phyloP scores from a whole-genome alignment of 2,888 invertebrate species.

The Cancer borealis region DNA sequence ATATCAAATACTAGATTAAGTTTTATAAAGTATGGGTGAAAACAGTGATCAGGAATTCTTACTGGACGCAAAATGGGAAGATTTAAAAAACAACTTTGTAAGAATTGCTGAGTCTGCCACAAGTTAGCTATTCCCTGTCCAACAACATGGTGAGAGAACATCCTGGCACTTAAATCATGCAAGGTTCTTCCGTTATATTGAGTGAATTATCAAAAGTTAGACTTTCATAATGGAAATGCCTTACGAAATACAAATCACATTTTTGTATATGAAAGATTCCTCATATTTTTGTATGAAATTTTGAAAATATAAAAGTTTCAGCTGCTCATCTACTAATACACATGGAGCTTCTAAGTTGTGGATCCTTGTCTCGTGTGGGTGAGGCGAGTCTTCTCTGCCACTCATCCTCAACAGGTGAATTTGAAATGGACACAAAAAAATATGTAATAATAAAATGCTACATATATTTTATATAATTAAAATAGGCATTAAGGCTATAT shows the following conservation, averaged over 20 bases:
- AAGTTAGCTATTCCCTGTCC: conserved; percentile 59
- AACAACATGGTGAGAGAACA: conserved; percentile 58
- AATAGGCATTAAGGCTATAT: conserved; percentile 30
- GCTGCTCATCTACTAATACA: conserved; percentile 74
- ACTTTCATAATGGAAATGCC: conserved; percentile 76
- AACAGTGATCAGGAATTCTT: conserved; percentile 49
- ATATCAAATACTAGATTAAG: conserved; percentile 66
- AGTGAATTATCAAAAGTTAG: conserved; percentile 74
- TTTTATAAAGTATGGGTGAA: conserved; percentile 40
- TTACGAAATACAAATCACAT: conserved; percentile 75
- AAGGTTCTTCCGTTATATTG: conserved; percentile 74
- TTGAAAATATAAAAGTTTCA: conserved; percentile 72
- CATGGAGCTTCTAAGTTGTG: conserved; percentile 72
- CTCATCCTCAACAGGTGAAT: conserved; percentile 52
- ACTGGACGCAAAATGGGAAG: not conserved
- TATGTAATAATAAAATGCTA: conserved; percentile 53
- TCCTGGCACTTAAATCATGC: conserved; percentile 71
- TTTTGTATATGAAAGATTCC: conserved; percentile 75
- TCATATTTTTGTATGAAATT: conserved; percentile 73
- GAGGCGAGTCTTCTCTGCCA: conserved; percentile 49
- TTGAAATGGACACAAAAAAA: conserved; percentile 70
- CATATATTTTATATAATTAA: conserved; percentile 69
- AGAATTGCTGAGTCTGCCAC: conserved; percentile 66
- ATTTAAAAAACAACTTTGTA: conserved; percentile 43
- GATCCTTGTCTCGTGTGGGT: conserved; percentile 48